These are phyloP conservation scores for Barbus barbus DNA, from an alignment of 2,113 vertebrate genomes.

Conservation along the genomic window DNA sequence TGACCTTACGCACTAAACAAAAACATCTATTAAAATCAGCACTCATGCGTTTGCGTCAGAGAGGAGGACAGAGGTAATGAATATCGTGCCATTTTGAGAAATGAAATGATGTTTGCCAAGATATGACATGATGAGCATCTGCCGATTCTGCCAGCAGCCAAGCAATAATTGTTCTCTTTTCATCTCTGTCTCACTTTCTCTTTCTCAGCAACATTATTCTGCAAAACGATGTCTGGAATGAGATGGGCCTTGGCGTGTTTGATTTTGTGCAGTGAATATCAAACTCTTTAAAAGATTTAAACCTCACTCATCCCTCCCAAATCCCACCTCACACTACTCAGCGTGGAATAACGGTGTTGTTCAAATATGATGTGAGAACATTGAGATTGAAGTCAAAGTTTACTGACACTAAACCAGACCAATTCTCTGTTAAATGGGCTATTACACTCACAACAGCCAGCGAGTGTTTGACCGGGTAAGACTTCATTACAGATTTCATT, in stretches of 20 bases:
- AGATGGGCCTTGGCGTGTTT: constrained; percentile 27
- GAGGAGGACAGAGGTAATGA: constrained; percentile 16
- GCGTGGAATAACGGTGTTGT: constrained; percentile 20
- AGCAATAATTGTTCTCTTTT: constrained; percentile 31
- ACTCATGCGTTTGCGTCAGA: neutral
- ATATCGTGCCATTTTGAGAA: constrained; percentile 1
- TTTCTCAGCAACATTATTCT: constrained; percentile 19
- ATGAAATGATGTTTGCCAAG: constrained; percentile 31
- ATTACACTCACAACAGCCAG: constrained; percentile 29
- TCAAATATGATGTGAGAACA: constrained; percentile 45
- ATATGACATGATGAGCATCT: constrained; percentile 39
- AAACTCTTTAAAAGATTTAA: constrained; percentile 38
- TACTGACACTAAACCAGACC: constrained; percentile 38
- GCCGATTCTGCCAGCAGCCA: constrained; percentile 13
- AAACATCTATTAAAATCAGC: constrained; percentile 34
- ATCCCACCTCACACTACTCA: constrained; percentile 37
- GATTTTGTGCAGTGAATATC: constrained; percentile 25
- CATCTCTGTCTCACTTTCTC: constrained; percentile 9
- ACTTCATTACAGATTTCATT: constrained; percentile 29
- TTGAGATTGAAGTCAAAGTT: constrained; percentile 45
- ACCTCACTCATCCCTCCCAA: constrained; percentile 29
- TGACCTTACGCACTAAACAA: constrained; percentile 25
- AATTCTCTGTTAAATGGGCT: constrained; percentile 42
- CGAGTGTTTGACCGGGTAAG: constrained; percentile 16
- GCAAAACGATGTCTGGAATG: constrained; percentile 3